Evolutionary conservation across 1,140 invertebrate species (phyloP), one percentile per base, ranked within the genome.

Genomic region (Melipona quadrifasciata): DNA sequence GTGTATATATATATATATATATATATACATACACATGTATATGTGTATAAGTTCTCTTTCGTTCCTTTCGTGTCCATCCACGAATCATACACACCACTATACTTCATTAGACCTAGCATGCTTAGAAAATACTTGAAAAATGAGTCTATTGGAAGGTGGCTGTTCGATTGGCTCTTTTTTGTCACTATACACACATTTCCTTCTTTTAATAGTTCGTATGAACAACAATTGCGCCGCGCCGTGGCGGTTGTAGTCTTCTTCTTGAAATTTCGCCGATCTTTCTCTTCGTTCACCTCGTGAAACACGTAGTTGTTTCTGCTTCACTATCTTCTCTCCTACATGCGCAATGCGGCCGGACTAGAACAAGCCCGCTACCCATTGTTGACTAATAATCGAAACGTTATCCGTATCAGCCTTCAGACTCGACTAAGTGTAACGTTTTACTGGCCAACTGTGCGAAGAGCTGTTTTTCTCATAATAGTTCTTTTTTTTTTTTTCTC

Each of bases 41-140:
- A 31, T 51, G 14, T 47, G 21, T 57, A 34, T 57, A n/a, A 31
- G 55, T 78, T 84, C 67, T 27, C 67, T 61, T 78, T 83, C 55
- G 65, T 70, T 78, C 31, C 17, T 31, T n/a, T 67, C 81, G 67
- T 86, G 82, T 82, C 73, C 80, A 67, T 86, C 77, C 83, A 90
- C 79, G 86, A 82, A 74, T 80, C 87, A 87, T 87, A 84, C 86
- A 87, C 88, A 91, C 84, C 91, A 90, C 89, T 90, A 90, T 84
- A 88, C 64, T 82, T 92, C 73, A 85, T 90, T 91, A 93, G 86
- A 93, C 86, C 89, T 93, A 92, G 87, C 90, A 93, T 93, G 89
- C 92, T 94, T 94, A 94, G 91, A 94, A 94, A 95, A 94, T 94
- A 94, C 88, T 93, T 93, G 91, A 93, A 94, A 93, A 94, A 93